Evolutionary conservation across 2,797 vertebrate genomes (phyloP).

Genomic region (Tauraco hartlaubi): DNA sequence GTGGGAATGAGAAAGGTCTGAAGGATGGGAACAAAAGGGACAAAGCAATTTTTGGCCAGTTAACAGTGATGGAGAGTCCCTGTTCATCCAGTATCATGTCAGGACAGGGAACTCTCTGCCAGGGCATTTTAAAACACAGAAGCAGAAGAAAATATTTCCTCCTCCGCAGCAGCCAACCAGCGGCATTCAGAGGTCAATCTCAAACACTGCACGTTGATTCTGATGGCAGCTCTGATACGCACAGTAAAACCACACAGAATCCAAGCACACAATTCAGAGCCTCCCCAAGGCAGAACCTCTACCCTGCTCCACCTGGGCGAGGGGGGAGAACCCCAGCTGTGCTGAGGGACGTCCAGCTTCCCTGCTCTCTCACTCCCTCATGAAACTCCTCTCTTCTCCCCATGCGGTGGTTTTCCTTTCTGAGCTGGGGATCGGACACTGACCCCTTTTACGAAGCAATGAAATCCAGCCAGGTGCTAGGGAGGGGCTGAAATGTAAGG

Average conservation of each 20-base stretch:
- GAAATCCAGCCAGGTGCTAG: slow-evolving; percentile 12
- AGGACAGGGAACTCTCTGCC: slow-evolving; percentile 15
- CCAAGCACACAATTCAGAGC: not conserved
- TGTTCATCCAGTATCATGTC: slow-evolving; percentile 33
- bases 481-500: not conserved
- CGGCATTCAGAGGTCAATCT: slow-evolving; percentile 23
- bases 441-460: not conserved
- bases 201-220: not conserved
- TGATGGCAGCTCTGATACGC: not conserved
- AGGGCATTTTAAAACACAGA: slow-evolving; percentile 39
- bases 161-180: not conserved
- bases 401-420: rapidly evolving
- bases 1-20: slow-evolving; percentile 54
- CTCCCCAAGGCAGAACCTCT: not conserved
- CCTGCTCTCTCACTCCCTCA: not conserved
- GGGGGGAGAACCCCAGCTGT: not conserved
- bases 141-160: slow-evolving; percentile 29
- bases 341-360: not conserved
- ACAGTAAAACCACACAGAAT: not conserved
- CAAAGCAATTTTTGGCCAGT: slow-evolving; percentile 23
- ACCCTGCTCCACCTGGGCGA: not conserved
- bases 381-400: not conserved
- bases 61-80: slow-evolving; percentile 10
- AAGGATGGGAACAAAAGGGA: slow-evolving; percentile 34
- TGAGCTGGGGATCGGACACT: not conserved